Evolutionary conservation across 2,888 invertebrate genomes (phyloP), one percentile per base, ranked within the genome.

Genomic region (Drosophila yooni): DNA sequence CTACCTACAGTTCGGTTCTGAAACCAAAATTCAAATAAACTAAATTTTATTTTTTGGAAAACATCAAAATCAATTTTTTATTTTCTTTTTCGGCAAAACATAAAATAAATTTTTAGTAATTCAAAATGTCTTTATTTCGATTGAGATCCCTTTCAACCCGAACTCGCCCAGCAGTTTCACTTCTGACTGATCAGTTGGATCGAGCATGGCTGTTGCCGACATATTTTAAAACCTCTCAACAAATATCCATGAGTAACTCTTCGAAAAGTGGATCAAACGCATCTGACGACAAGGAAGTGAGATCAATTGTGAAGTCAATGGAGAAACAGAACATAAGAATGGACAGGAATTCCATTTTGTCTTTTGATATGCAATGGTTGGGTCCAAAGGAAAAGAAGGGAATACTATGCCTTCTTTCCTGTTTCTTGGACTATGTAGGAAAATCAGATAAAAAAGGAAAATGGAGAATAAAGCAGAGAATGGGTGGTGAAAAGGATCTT

Each of bases 111-210:
- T 61, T 64, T 7, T 13, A n/a, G 8, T 34, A 46, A 38, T 50
- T 43, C 18, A 53, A 27, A 21, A 74, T 74, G 74, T 64, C 52
- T 38, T 31, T 77, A 8, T 59, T 18, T 48, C 38, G 52, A 33
- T 38, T 52, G 11, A 7, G 57, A 3, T 29, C 11, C 21, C 11
- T 48, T 18, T 36, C n/a, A 64, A 50, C 8, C 52, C 48, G 0
- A 13, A 52, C 7, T 18, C 50, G 1, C n/a, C 27, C 4, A 18
- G 48, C 33, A 8, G 15, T 46, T 46, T 46, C 43, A 21, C 43
- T 43, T 21, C 25, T 70, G 3, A 5, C 46, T 10, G 18, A 59
- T 6, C 70, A n/a, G n/a, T 25, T 64, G 10, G 25, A 76, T 0
- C 43, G 51, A 13, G 7, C 54, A 2, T 21, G 48, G 11, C 13